Evolutionary conservation across 2,888 invertebrate species (phyloP), one percentile per base, ranked within the genome.

Genomic region (Rhorus exstirpatorius): DNA sequence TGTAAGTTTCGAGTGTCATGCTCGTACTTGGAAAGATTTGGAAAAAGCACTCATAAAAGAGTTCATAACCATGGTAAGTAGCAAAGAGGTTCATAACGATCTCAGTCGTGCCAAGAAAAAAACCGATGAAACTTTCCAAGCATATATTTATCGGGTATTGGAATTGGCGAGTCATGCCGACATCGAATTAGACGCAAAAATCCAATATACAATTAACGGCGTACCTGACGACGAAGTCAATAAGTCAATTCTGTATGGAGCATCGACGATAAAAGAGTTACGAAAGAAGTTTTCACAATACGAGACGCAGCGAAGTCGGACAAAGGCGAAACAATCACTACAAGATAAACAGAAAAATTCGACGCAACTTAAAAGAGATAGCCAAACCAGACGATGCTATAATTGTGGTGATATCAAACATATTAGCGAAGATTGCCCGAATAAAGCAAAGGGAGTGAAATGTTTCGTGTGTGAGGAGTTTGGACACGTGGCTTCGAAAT

Each of bases 101-200:
- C 51, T 86, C 6, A 17, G 55, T 10, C 21, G 12, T 1, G 49
- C 21, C 8, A 84, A 68, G 19, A 46, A 84, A 14, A 65, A 81
- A 55, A 12, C 10, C 7, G 68, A 70, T 26, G 70, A 70, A 68
- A 41, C 74, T 17, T 82, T 78, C 7, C 80, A 82, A 8, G 83
- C 74, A 24, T 85, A 80, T 24, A 41, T 83, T 12, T 86, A 84
- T 51, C 72, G 81, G 81, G 81, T n/a, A n/a, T n/a, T n/a, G n/a
- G n/a, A n/a, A n/a, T n/a, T n/a, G n/a, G n/a, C n/a, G n/a, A n/a
- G n/a, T 14, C 82, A 86, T 21, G 79, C 65, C 3, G 61, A 77
- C 6, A 77, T 83, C 8, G 83, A 80, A 46, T n/a, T n/a, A n/a
- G n/a, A n/a, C n/a, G n/a, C n/a, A n/a, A n/a, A n/a, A n/a, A n/a